Evolutionary conservation across 2,113 vertebrate genomes (phyloP).

Genomic region (Nothobranchius furzeri): DNA sequence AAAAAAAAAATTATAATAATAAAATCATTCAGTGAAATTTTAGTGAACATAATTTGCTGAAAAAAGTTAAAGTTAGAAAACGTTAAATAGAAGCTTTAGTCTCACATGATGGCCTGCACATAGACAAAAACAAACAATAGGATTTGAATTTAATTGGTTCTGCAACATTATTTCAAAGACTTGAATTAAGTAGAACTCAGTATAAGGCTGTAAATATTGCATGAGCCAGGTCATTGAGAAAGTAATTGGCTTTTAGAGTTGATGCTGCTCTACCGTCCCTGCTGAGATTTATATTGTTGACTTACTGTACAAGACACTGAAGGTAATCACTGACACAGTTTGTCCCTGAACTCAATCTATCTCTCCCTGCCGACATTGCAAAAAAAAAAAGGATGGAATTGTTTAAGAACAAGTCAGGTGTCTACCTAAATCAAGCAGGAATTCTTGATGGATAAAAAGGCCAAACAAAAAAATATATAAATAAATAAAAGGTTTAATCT

Average conservation of each 20-base stretch:
- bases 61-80: too few relatives aligned
- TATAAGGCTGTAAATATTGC: slow-evolving; percentile 68
- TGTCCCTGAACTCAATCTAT: slow-evolving; percentile 61
- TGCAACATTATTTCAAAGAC: slow-evolving; percentile 40
- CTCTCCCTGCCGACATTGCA: slow-evolving; percentile 47
- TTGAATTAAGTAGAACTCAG: slow-evolving; percentile 38
- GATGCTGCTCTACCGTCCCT: slow-evolving; percentile 53
- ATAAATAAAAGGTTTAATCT: slow-evolving; percentile 49
- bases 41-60: too few relatives aligned
- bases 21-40: too few relatives aligned
- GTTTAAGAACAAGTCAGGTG: slow-evolving; percentile 66
- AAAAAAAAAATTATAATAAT: too few relatives aligned
- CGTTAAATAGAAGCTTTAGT: too few relatives aligned
- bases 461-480: slow-evolving; percentile 13
- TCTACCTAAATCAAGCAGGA: slow-evolving; percentile 56
- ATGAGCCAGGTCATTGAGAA: slow-evolving; percentile 66
- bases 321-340: slow-evolving; percentile 66
- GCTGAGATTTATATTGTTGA: slow-evolving; percentile 73
- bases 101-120: too few relatives aligned
- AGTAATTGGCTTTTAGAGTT: slow-evolving; percentile 73
- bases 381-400: slow-evolving; percentile 29
- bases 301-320: slow-evolving; percentile 67
- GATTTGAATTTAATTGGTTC: slow-evolving; percentile 37
- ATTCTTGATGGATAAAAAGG: slow-evolving; percentile 48
- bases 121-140: not conserved